Base-by-base conservation (phyloP, 2,888 invertebrate genomes). In the Protodeltote pygarga region DNA sequence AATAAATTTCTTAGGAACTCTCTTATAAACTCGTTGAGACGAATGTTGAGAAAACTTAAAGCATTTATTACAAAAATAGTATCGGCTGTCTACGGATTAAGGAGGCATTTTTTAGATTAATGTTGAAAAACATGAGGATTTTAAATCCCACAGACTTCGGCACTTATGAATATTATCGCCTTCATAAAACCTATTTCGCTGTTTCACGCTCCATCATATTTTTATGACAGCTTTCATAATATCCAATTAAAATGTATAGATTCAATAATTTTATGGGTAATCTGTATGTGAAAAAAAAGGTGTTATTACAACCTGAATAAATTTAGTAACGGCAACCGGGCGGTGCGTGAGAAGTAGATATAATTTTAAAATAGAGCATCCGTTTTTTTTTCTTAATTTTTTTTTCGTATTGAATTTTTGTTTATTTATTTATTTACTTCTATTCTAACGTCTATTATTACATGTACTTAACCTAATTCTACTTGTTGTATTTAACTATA, bases 131-230 rank as follows among this genome's bases (percentile, higher is more conserved):
- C 52, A 20, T 44, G 38, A 37, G 32, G 48, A 48, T 48, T 34
- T 45, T 10, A 17, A 44, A 34, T 33, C 33, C 9, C 37, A 40
- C 41, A 59, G 32, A 28, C 24, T 33, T 14, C 32, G 25, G 13
- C 38, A 14, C 25, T 35, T 42, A 57, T 35, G 31, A 42, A 34
- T 58, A 59, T 65, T 35, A 53, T 46, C 23, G 35, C 37, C 24
- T 25, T 46, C 31, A 17, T 34, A 27, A 45, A n/a, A n/a, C n/a
- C n/a, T 60, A 42, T 42, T 40, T 21, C 11, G 37, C 21, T 46
- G 11, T 60, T 19, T 37, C 11, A 37, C 16, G 39, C 21, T 42
- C 40, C 46, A 34, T 35, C 44, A 60, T 35, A 47, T 54, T 61
- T 60, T 65, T 60, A 54, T 31, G 46, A 46, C 37, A 38, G 16